Conservation (phyloP, 2,113 vertebrate species). For the Aldabrachelys gigantea region DNA sequence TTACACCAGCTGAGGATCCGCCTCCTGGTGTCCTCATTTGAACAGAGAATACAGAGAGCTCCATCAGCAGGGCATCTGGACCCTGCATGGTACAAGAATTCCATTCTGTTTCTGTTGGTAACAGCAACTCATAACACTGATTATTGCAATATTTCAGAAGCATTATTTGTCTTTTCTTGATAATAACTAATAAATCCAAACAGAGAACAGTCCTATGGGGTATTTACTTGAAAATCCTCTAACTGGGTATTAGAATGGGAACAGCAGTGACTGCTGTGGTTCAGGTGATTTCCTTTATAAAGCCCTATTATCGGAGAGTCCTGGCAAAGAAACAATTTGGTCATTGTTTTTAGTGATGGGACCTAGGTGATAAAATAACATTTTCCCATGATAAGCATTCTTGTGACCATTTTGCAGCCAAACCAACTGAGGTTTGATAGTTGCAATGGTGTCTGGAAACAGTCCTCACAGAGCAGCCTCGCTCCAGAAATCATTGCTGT, state of each 20-base stretch:
- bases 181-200: conserved; percentile 71
- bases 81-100: background rate
- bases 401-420: conserved; percentile 22
- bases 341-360: background rate
- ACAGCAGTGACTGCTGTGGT: conserved; percentile 30
- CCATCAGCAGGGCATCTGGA: background rate
- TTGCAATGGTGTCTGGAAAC: background rate
- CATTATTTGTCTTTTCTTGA: conserved; percentile 70
- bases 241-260: conserved; percentile 45
- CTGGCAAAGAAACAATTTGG: conserved; percentile 22
- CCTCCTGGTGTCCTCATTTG: background rate
- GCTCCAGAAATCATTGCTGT: background rate
- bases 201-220: conserved; percentile 63
- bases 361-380: background rate
- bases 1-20: conserved; percentile 36
- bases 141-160: conserved; percentile 59
- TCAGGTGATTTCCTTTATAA: conserved; percentile 19
- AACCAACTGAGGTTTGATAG: conserved; percentile 2
- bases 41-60: background rate
- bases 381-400: background rate
- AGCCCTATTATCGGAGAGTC: background rate
- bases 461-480: background rate
- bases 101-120: conserved; percentile 34
- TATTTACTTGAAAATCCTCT: conserved; percentile 65
- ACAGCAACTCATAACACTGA: conserved; percentile 47